A percentile compares a stretch with the other conserved stretches of the same genome.
Evolutionary conservation across 2,888 invertebrate species (phyloP).

Genomic region (Zygaena filipendulae): DNA sequence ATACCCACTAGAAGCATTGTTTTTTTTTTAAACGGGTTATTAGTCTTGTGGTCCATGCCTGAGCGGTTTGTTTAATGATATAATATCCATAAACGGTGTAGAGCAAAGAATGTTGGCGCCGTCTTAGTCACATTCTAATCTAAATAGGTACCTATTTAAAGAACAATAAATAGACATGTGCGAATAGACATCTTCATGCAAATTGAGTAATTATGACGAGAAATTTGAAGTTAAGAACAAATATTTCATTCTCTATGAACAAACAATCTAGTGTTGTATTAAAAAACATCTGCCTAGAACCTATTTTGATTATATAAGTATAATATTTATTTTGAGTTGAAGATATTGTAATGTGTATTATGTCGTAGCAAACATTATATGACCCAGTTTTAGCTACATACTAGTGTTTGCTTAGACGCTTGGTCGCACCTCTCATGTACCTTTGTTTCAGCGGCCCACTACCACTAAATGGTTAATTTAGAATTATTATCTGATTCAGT

Average conservation of each 20-base stretch:
- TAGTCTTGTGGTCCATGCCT: too few relatives aligned
- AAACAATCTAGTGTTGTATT: too few relatives aligned
- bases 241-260: too few relatives aligned
- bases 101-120: slow-evolving; percentile 48
- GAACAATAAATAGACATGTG: slow-evolving; percentile 6
- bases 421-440: slow-evolving; percentile 42
- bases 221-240: too few relatives aligned
- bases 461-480: slow-evolving; percentile 53
- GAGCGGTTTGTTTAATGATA: too few relatives aligned
- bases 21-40: too few relatives aligned
- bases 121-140: slow-evolving; percentile 23
- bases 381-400: slow-evolving; percentile 46
- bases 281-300: too few relatives aligned
- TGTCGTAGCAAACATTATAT: slow-evolving; percentile 34
- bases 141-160: too few relatives aligned
- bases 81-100: too few relatives aligned
- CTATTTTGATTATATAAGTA: too few relatives aligned
- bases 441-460: slow-evolving; percentile 47
- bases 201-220: slow-evolving; percentile 6
- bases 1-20: too few relatives aligned
- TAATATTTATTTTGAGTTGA: too few relatives aligned
- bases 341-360: slow-evolving; percentile 40
- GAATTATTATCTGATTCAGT: slow-evolving; percentile 56
- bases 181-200: not conserved
- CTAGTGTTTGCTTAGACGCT: slow-evolving; percentile 47